Base-by-base conservation (phyloP, 2,888 invertebrate genomes). In the Amphimallon solstitiale region DNA sequence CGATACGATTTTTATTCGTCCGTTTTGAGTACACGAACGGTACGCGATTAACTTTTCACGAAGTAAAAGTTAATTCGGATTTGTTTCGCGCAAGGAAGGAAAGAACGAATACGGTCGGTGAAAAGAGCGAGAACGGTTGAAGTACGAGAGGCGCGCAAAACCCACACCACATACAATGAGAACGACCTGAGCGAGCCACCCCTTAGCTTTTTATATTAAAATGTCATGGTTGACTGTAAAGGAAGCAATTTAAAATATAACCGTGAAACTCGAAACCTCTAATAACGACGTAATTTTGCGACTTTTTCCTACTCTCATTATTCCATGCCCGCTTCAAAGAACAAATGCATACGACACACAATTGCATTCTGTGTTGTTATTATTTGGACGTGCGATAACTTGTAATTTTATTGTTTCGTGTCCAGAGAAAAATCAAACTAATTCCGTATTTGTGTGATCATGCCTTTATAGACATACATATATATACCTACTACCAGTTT, bases 161-260 rank as follows among this genome's bases (percentile, higher is more conserved):
- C 17, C 29, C 35, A 17, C 35, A 51, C 9, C 35, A 38, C n/a
- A n/a, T n/a, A 23, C 38, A 12, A 14, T 40, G 23, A 43, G 23
- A 40, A 56, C 56, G 37, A 56, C 9, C 51, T 5, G 15, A 45
- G 15, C 12, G 15, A 45, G 15, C 23, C 43, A 59, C 54, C 63
- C 63, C 17, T n/a, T 56, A 14, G 48, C 37, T 46, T 59, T 46
- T 48, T 56, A 56, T 65, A 65, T 65, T 65, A 65, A 65, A 65
- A 65, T 65, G 64, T 65, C 59, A 65, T 56, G 64, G 64, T 65
- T 64, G 64, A 65, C 64, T 65, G 64, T 65, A 65, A 65, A 65
- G 64, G 64, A 65, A 65, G 59, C 64, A 65, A 65, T 65, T 65
- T 65, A 65, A 65, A 59, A 65, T 65, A 48, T 65, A 48, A 45